phyloP scores from a whole-genome alignment of 2,888 invertebrate species.

The Thalpophila matura region DNA sequence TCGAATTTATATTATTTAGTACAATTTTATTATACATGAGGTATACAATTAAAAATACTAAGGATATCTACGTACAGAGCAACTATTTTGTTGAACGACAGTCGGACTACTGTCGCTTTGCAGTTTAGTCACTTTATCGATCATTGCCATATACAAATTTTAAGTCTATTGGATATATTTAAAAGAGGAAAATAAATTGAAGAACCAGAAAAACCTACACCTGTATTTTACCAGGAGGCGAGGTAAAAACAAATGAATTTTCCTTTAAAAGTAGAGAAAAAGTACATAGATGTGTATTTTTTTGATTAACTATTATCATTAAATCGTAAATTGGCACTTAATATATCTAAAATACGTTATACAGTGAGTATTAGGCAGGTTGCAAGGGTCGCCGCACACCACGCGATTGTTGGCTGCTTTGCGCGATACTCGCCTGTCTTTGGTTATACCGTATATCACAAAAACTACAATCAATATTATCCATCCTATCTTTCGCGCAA shows the following conservation, averaged over 20 bases:
- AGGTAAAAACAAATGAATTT: too few species aligned
- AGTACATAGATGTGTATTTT: too few species aligned
- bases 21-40: constrained; percentile 19
- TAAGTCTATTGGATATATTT: too few species aligned
- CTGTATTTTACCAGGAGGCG: too few species aligned
- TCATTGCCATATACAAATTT: too few species aligned
- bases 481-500: too few species aligned
- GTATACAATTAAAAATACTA: constrained; percentile 29
- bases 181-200: too few species aligned
- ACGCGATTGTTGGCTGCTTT: not conserved
- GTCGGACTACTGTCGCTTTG: not conserved
- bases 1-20: constrained; percentile 20
- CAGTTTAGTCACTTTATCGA: not conserved
- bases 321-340: too few species aligned
- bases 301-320: too few species aligned
- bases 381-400: not conserved
- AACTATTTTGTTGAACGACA: not conserved
- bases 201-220: too few species aligned
- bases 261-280: too few species aligned
- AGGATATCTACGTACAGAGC: not conserved
- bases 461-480: too few species aligned
- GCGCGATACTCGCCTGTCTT: constrained; percentile 27
- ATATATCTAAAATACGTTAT: not conserved
- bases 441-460: constrained; percentile 6
- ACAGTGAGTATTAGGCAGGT: constrained; percentile 21